phyloP scores from a whole-genome alignment of 1,140 invertebrate species.

The Venustaconcha ellipsiformis region DNA sequence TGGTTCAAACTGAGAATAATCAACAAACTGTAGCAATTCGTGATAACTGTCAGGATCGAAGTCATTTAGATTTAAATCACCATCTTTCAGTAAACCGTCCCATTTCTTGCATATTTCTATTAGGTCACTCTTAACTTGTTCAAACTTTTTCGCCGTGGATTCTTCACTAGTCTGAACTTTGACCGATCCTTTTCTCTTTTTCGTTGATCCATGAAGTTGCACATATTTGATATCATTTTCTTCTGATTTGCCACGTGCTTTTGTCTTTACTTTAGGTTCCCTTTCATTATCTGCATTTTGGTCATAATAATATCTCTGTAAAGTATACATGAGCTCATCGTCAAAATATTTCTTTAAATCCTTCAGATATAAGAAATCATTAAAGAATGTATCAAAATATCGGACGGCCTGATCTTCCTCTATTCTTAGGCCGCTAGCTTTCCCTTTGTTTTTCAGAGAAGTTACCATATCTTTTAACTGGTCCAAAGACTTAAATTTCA shows the following conservation, averaged over 20 bases:
- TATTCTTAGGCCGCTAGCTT: not conserved
- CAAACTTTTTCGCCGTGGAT: constrained; percentile 18
- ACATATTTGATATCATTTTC: constrained; percentile 15
- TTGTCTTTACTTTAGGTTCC: not conserved
- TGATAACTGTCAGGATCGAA: constrained; percentile 54
- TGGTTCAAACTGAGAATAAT: constrained; percentile 33
- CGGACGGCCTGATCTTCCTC: constrained; percentile 28
- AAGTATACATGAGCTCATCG: constrained; percentile 30
- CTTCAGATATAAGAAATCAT: constrained; percentile 40
- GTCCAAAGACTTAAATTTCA: constrained; percentile 23
- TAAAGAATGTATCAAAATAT: constrained; percentile 35
- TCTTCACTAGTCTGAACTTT: not conserved
- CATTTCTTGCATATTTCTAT: constrained; percentile 35
- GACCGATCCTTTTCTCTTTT: constrained; percentile 7
- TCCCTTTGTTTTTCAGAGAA: constrained; percentile 17
- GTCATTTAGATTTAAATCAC: constrained; percentile 29
- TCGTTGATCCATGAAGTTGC: not conserved
- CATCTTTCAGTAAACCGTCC: constrained; percentile 41
- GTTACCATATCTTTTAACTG: constrained; percentile 21
- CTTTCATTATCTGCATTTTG: not conserved
- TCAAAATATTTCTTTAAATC: constrained; percentile 44
- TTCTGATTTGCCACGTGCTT: constrained; percentile 1
- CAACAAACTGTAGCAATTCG: constrained; percentile 41
- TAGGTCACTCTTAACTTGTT: constrained; percentile 28
- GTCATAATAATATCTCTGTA: constrained; percentile 42